phyloP scores from a whole-genome alignment of 2,797 vertebrate genomes.

The Lacerta viridis region DNA sequence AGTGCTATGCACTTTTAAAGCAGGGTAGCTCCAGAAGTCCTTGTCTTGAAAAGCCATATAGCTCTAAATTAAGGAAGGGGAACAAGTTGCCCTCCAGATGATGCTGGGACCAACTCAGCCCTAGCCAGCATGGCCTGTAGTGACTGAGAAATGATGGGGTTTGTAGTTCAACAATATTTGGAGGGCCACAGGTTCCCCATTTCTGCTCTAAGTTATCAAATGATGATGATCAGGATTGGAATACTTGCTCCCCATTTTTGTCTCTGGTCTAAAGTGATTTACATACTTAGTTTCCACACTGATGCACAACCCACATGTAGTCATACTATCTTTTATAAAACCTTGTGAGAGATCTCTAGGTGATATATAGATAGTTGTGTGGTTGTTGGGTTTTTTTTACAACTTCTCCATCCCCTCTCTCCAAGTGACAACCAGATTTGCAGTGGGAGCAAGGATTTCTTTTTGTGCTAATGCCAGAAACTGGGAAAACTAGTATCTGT shows the following conservation, averaged over 20 bases:
- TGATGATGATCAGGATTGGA: too few relatives aligned
- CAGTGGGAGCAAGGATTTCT: neutral
- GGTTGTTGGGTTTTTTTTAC: neutral
- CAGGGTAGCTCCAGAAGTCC: neutral
- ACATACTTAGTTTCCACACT: neutral
- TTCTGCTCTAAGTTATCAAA: too few relatives aligned
- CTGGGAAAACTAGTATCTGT: neutral
- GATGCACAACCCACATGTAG: neutral
- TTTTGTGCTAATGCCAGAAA: neutral
- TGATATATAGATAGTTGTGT: neutral
- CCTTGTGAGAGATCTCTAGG: neutral
- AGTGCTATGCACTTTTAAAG: neutral
- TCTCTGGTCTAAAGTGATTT: neutral
- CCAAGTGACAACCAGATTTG: neutral
- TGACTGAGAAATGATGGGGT: too few relatives aligned
- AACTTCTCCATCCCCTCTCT: too few relatives aligned
- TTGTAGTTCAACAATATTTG: too few relatives aligned
- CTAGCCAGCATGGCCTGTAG: too few relatives aligned
- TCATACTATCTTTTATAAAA: neutral
- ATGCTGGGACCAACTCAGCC: too few relatives aligned
- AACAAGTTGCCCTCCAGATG: too few relatives aligned
- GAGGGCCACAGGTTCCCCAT: too few relatives aligned
- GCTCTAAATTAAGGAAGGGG: neutral
- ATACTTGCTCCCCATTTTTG: too few relatives aligned
- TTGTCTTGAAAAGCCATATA: neutral